Evolutionary conservation across 2,888 invertebrate genomes (phyloP), one percentile per base, ranked within the genome.

Genomic region (Busseola fusca): DNA sequence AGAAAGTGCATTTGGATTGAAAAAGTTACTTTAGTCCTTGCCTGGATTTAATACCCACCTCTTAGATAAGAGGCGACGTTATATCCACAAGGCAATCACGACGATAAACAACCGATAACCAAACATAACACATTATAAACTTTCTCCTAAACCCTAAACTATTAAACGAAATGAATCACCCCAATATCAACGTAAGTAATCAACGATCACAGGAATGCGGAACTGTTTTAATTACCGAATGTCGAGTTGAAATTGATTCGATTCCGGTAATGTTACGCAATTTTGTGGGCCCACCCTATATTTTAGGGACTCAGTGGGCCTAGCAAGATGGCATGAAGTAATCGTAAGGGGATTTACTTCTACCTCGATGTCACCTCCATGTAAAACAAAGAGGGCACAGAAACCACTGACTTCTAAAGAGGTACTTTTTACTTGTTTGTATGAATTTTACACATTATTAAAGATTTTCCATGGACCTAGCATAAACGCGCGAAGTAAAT

Each of bases 191-290:
- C 86, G 84, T 84, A 80, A 84, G 85, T 87, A 89, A 91, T 90
- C 89, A 89, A 84, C 73, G 80, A 78, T 78, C 72, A 71, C 60
- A 73, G 81, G 82, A 78, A 78, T 74, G 74, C 74, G 80, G 84
- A 88, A 89, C 83, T 84, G 87, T 87, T 90, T 90, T 90, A 91
- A 92, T 91, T 89, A 91, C 90, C 88, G 86, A 87, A 85, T 87
- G 87, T 84, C 85, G 87, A 85, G 83, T 84, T 73, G 69, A 87
- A 91, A 91, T 91, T 90, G 88, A 91, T 91, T 90, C 87, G 88
- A 89, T 89, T 87, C 86, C 83, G 85, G 84, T 89, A 88, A 89
- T 86, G 88, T 84, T 83, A 86, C 87, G 89, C 86, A 87, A 89
- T 90, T 91, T 86, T 84, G 86, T 60, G 78, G 50, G 21, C 65